Conservation (phyloP, 2,888 invertebrate species). For the Diadegma fenestrale region DNA sequence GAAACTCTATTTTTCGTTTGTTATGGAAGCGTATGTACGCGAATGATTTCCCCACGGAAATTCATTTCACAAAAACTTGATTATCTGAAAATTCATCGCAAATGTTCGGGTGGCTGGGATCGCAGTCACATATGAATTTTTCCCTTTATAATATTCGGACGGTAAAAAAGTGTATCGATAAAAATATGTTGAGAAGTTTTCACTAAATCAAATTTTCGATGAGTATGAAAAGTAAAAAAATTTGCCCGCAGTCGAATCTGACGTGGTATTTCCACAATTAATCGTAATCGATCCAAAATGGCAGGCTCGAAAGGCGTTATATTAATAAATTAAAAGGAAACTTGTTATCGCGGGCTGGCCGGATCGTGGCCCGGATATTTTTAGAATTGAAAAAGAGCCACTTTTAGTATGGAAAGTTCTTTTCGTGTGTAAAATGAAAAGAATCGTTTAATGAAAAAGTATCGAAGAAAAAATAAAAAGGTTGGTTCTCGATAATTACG, state of each 20-base stretch:
- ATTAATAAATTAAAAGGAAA: neutral
- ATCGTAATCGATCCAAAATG: neutral
- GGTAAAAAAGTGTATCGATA: neutral
- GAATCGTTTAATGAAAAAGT: neutral
- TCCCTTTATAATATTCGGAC: neutral
- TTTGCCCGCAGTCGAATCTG: too few relatives aligned
- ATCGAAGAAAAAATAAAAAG: neutral
- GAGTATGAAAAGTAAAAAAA: too few relatives aligned
- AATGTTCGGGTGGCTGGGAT: neutral
- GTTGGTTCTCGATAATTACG: slow-evolving; percentile 28
- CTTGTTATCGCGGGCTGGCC: neutral
- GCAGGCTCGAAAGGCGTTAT: neutral
- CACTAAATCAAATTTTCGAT: too few relatives aligned
- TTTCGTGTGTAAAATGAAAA: neutral
- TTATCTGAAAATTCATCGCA: neutral
- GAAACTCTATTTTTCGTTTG: neutral
- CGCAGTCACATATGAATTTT: neutral
- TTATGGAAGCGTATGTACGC: neutral
- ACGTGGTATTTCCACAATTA: neutral
- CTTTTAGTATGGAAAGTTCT: neutral
- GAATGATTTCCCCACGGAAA: neutral
- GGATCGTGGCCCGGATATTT: neutral
- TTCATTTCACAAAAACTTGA: neutral
- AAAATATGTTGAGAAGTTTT: too few relatives aligned
- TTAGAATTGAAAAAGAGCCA: neutral